Evolutionary conservation across 2,888 invertebrate genomes (phyloP).

Genomic region (Macropis europaea): DNA sequence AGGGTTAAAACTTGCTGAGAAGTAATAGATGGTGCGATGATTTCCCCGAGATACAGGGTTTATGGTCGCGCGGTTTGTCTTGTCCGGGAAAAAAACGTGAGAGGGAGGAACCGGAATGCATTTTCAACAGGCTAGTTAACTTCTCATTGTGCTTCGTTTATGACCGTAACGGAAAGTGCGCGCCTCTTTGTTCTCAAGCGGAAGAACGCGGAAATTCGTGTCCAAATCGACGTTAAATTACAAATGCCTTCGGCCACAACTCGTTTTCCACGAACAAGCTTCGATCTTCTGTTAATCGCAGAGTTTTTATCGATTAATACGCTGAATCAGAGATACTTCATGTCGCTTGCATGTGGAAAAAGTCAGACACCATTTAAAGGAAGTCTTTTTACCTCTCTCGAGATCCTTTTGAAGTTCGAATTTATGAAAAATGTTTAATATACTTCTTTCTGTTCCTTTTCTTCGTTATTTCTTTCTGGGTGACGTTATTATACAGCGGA

Average conservation of each 20-base stretch:
- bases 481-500: too few species aligned
- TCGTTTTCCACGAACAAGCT: neutral
- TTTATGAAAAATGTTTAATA: too few species aligned
- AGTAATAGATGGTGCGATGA: neutral
- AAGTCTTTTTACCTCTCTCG: too few species aligned
- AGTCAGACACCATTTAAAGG: too few species aligned
- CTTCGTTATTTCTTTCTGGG: too few species aligned
- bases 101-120: conserved; percentile 41
- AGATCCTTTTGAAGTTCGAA: too few species aligned
- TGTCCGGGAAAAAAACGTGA: conserved; percentile 7
- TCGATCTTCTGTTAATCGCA: neutral
- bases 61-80: conserved; percentile 10
- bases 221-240: conserved; percentile 34
- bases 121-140: conserved; percentile 51
- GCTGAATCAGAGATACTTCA: neutral
- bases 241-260: neutral
- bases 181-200: conserved; percentile 31
- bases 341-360: too few species aligned
- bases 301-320: neutral
- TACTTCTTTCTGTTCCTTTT: too few species aligned
- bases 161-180: conserved; percentile 55
- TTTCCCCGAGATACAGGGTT: conserved; percentile 12
- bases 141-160: conserved; percentile 54
- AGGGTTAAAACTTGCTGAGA: neutral
- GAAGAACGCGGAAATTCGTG: conserved; percentile 39